phyloP scores from a whole-genome alignment of 2,113 vertebrate genomes.

The Zeus faber region DNA sequence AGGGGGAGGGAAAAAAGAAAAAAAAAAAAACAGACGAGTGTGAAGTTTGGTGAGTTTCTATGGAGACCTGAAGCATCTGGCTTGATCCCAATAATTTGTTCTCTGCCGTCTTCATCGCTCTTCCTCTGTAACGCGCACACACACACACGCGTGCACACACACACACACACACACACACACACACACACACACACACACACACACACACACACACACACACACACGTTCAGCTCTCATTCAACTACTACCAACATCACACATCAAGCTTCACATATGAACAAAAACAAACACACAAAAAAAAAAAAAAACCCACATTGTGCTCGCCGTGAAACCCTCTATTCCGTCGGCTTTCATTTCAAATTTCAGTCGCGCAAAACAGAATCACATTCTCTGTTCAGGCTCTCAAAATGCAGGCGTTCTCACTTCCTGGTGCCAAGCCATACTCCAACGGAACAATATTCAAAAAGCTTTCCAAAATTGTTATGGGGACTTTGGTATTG shows the following conservation, averaged over 20 bases:
- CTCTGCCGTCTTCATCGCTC: constrained; percentile 43
- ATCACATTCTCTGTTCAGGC: too few relatives aligned
- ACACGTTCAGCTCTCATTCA: too few relatives aligned
- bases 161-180: constrained; percentile 19
- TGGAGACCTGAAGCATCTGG: constrained; percentile 78
- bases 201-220: too few relatives aligned
- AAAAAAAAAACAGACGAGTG: constrained; percentile 62
- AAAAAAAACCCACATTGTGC: neutral
- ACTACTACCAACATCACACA: neutral
- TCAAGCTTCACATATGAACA: neutral
- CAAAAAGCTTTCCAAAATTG: too few relatives aligned
- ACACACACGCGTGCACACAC: neutral
- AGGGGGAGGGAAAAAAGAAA: neutral
- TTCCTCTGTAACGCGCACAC: constrained; percentile 2
- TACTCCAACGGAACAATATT: too few relatives aligned
- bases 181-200: constrained; percentile 22
- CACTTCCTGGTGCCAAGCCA: too few relatives aligned
- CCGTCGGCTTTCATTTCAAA: neutral
- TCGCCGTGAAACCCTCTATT: neutral
- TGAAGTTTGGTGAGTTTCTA: constrained; percentile 71
- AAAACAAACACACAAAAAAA: neutral
- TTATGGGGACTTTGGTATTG: too few relatives aligned
- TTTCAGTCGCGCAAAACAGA: too few relatives aligned
- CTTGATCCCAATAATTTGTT: constrained; percentile 71
- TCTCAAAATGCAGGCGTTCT: too few relatives aligned